Conservation (phyloP, 2,113 vertebrate species). For the Poeciliopsis retropinna region DNA sequence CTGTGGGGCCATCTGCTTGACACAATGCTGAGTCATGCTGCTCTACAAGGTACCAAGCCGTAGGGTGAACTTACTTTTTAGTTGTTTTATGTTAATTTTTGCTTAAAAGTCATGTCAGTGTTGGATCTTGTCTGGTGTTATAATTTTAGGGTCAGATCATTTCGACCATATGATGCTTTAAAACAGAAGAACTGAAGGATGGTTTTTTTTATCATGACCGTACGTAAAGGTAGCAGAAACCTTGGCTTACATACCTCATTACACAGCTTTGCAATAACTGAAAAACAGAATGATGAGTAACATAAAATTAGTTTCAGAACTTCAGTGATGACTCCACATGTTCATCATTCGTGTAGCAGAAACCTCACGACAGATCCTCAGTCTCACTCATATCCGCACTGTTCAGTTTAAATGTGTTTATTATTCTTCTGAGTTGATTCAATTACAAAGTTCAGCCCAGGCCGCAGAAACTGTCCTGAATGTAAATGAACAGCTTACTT, state of each 20-base stretch:
- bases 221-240: background rate
- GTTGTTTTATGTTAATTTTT: too few relatives aligned
- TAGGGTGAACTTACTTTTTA: too few relatives aligned
- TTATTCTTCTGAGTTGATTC: conserved; percentile 14
- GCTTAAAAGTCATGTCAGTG: background rate
- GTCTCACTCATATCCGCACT: conserved; percentile 11
- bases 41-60: background rate
- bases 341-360: background rate
- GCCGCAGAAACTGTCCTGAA: conserved; percentile 3
- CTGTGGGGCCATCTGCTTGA: background rate
- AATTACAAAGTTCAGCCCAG: conserved; percentile 5
- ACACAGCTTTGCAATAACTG: conserved; percentile 58
- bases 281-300: conserved; percentile 43
- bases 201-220: background rate
- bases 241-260: conserved; percentile 46
- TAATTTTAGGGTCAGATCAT: background rate
- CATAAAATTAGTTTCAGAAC: conserved; percentile 4
- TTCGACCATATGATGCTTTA: too few relatives aligned
- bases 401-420: background rate
- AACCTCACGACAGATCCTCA: conserved; percentile 1
- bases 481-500: conserved; percentile 43
- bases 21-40: background rate
- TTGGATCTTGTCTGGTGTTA: background rate
- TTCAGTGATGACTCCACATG: conserved; percentile 19
- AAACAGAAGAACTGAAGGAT: background rate